Percentiles rank a stretch among this genome's conserved stretches.
Evolutionary conservation across 2,113 vertebrate species (phyloP).

Genomic region (Sigmodon hispidus): DNA sequence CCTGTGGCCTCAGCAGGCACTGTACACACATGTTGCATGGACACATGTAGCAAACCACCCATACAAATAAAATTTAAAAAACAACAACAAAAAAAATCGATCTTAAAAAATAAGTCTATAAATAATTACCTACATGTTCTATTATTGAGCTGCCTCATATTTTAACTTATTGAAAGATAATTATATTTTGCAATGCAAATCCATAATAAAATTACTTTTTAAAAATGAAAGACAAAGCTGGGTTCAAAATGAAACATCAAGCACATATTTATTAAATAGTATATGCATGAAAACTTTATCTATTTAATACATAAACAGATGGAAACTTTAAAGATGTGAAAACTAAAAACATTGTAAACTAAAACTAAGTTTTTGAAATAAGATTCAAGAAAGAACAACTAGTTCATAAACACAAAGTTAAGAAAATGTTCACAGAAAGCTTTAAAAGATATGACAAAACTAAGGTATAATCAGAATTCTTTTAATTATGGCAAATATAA

Average conservation of each 20-base stretch:
- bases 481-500: neutral
- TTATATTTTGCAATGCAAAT: conserved; percentile 75
- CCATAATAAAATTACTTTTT: conserved; percentile 68
- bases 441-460: neutral
- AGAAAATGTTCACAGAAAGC: neutral
- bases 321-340: neutral
- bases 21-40: neutral
- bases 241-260: neutral
- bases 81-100: neutral
- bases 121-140: conserved; percentile 69
- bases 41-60: neutral
- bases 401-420: neutral
- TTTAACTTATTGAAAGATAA: conserved; percentile 70
- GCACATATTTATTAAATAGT: neutral
- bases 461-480: neutral
- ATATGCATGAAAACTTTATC: neutral
- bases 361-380: neutral
- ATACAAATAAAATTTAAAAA: neutral
- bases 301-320: neutral
- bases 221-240: neutral
- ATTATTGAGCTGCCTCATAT: conserved; percentile 68
- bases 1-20: neutral
- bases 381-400: neutral
- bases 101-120: conserved; percentile 59
- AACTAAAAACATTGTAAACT: neutral